Percentiles rank a stretch among this genome's conserved stretches.
phyloP scores from a whole-genome alignment of 2,797 vertebrate genomes.

The Karalla daura region DNA sequence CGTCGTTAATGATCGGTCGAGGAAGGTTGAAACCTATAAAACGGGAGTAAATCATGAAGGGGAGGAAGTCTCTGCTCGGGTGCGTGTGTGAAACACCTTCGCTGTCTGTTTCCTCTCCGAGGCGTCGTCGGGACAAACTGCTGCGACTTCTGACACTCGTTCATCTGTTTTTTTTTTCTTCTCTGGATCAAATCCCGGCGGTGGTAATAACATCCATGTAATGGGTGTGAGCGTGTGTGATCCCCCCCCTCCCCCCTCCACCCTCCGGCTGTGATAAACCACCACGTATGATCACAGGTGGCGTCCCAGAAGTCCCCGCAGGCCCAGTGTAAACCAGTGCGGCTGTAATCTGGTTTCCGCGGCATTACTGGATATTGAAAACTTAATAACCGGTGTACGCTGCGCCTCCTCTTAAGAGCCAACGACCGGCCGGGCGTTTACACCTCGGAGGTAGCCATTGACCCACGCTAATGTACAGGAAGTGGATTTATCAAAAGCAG shows the following conservation, averaged over 20 bases:
- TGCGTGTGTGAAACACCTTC: no score
- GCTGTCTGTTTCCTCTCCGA: not conserved
- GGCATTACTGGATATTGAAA: conserved; percentile 64
- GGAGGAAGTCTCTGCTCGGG: no score
- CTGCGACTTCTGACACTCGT: conserved; percentile 9
- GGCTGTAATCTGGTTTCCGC: conserved; percentile 59
- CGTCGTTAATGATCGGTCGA: no score
- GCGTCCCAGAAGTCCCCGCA: conserved; percentile 9
- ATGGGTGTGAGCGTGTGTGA: conserved; percentile 43
- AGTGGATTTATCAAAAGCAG: conserved; percentile 67
- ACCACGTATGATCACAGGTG: conserved; percentile 40
- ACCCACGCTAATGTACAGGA: conserved; percentile 72
- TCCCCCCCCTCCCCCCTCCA: not conserved
- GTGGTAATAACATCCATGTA: conserved; percentile 18
- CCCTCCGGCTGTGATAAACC: conserved; percentile 26
- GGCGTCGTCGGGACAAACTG: not conserved
- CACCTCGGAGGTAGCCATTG: conserved; percentile 63
- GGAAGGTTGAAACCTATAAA: no score
- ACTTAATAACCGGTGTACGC: conserved; percentile 52
- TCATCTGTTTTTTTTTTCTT: no score
- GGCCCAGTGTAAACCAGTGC: conserved; percentile 21
- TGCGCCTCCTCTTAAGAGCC: conserved; percentile 56
- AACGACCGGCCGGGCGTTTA: conserved; percentile 58
- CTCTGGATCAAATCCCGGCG: conserved; percentile 22
- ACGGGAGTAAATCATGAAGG: no score